These are phyloP conservation scores for Corythaixoides concolor DNA, from an alignment of 2,113 vertebrate genomes.

Conservation along the genomic window DNA sequence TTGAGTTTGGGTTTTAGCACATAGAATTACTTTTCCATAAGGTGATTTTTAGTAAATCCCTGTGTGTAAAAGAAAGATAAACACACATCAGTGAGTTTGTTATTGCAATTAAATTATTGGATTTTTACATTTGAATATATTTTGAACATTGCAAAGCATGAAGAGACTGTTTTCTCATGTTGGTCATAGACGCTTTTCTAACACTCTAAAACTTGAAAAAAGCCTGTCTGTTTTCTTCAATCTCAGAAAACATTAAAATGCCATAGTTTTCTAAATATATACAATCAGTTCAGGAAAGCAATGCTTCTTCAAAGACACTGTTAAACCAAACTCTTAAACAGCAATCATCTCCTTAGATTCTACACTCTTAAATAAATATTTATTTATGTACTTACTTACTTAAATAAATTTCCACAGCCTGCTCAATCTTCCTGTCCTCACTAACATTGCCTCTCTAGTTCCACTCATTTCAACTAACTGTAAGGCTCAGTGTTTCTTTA, in stretches of 20 bases:
- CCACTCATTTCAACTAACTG: neutral
- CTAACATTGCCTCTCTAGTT: neutral
- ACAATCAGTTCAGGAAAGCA: slow-evolving; percentile 18
- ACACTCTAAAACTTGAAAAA: slow-evolving; percentile 67
- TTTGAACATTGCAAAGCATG: slow-evolving; percentile 78
- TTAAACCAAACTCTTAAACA: neutral
- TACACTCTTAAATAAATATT: neutral
- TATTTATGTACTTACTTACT: neutral
- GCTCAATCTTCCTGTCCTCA: neutral
- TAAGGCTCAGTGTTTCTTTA: neutral
- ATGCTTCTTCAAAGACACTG: neutral
- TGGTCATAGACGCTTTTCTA: slow-evolving; percentile 74
- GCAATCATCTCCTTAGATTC: neutral
- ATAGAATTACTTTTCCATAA: slow-evolving; percentile 80
- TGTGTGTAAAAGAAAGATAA: slow-evolving; percentile 89
- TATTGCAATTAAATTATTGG: slow-evolving; percentile 88
- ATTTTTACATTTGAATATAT: slow-evolving; percentile 82
- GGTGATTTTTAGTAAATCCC: slow-evolving; percentile 88
- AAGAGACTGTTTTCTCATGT: slow-evolving; percentile 72
- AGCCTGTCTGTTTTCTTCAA: slow-evolving; percentile 24
- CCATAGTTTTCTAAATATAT: neutral
- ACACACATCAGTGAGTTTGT: slow-evolving; percentile 88
- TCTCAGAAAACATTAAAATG: slow-evolving; percentile 56
- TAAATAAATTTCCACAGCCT: neutral
- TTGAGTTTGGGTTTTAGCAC: slow-evolving; percentile 81